Base-by-base conservation (phyloP, 2,797 vertebrate genomes). In the Austrolebias charrua region DNA sequence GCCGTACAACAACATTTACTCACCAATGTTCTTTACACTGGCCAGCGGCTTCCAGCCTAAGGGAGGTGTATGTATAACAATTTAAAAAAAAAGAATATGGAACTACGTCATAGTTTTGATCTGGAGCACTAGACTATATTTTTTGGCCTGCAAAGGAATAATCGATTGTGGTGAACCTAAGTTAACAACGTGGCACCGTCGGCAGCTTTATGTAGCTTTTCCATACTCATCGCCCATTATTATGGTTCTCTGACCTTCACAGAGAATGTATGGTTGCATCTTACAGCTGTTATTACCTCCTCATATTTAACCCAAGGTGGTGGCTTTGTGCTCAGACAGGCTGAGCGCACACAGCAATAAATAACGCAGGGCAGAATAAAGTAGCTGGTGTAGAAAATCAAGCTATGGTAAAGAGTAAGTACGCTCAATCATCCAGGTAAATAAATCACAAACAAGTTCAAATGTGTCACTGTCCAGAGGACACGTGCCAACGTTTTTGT, bases 21-120 rank as follows among this genome's bases (percentile, higher is more conserved):
- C 70, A 79, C 71, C 73, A 70, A 76, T 62, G 64, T 73, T 75
- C 52, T 82, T 75, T 59, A 43, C 33, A 51, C 47, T 64, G 71
- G 57, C 72, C 67, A 65, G 44, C 33, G 54, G 51, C 66, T 57
- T 31, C 33, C 53, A 72, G 53, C 57, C 59, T 60, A 15, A 65
- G 20, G 53, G 62, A 52, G 18, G 31, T 1, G 13, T 40, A 1
- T 14, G 2, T 55, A 40, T 13, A 40, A 78, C 65, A n/a, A n/a
- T 35, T 1, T 24, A 24, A 24, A 24, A 24, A 24, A n/a, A 64
- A 66, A 45, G 18, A 62, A 29, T 40, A 33, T 28, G 15, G 28
- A 12, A 47, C 55, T 16, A 28, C 55, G 15, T n/a, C 16, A 42
- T 33, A 29, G 49, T 12, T 48, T 19, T 54, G 10, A 57, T 49